Evolutionary conservation across 2,113 vertebrate genomes (phyloP).

Genomic region (Turnix velox): DNA sequence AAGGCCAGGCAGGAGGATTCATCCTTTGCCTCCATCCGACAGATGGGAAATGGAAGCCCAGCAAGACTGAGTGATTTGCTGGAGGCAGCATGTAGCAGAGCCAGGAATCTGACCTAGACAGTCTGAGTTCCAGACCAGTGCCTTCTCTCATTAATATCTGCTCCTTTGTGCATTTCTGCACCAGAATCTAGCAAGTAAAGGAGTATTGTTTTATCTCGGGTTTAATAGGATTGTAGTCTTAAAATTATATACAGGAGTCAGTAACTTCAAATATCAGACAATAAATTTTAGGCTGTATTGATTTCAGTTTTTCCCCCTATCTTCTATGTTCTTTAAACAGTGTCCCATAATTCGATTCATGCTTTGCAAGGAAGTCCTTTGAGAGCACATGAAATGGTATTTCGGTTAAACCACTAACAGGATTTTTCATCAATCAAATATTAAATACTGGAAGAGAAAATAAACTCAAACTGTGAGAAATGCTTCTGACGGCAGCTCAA

Average conservation of each 20-base stretch:
- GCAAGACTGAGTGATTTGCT: not conserved
- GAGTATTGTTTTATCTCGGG: not conserved
- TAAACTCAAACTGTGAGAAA: not conserved
- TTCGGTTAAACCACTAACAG: constrained; percentile 31
- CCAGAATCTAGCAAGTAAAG: not conserved
- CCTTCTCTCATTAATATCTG: constrained; percentile 7
- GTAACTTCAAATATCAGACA: constrained; percentile 2
- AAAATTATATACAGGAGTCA: not conserved
- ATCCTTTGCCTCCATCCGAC: not conserved
- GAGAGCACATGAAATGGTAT: not conserved
- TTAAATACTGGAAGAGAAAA: constrained; percentile 25
- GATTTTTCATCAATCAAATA: constrained; percentile 46
- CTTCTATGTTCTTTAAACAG: constrained; percentile 2
- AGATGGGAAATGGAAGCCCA: not conserved
- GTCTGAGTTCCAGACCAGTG: constrained; percentile 4
- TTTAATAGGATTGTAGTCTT: not conserved
- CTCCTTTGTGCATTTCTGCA: not conserved
- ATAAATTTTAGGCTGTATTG: constrained; percentile 34
- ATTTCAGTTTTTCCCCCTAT: constrained; percentile 36
- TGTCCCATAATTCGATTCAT: constrained; percentile 21
- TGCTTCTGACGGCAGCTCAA: not conserved
- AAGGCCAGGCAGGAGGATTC: not conserved
- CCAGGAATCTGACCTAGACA: not conserved
- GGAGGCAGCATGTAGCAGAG: not conserved
- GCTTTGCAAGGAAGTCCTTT: not conserved